phyloP scores from a whole-genome alignment of 2,888 invertebrate species.

The Pasiphila rectangulata region DNA sequence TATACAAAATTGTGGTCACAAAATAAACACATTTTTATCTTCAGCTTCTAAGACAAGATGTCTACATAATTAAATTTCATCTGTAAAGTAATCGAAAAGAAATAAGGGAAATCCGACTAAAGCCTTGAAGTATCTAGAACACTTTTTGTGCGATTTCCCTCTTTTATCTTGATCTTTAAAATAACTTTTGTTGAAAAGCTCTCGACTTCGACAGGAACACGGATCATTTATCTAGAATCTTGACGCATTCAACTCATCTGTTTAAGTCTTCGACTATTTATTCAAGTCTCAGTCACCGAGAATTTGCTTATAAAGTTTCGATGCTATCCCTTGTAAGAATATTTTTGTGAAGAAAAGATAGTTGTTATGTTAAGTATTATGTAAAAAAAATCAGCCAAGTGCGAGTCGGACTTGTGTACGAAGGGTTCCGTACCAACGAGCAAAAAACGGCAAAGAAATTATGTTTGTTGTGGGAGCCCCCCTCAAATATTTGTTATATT shows the following conservation, averaged over 20 bases:
- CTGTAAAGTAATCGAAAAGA: not conserved
- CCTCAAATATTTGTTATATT: too few species aligned
- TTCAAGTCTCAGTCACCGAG: not conserved
- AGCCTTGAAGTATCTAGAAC: conserved; percentile 12
- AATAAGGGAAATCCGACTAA: not conserved
- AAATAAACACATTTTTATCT: too few species aligned
- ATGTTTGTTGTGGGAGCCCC: too few species aligned
- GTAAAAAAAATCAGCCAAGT: not conserved
- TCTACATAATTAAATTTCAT: too few species aligned
- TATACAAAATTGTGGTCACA: too few species aligned
- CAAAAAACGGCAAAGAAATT: too few species aligned
- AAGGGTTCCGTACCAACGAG: too few species aligned
- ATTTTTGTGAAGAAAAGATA: too few species aligned
- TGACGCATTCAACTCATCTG: conserved; percentile 15
- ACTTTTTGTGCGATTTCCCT: conserved; percentile 22
- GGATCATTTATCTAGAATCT: conserved; percentile 23
- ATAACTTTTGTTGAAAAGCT: conserved; percentile 26
- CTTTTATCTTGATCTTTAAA: conserved; percentile 26
- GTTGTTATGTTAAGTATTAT: too few species aligned
- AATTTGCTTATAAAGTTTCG: not conserved
- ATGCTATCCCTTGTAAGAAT: not conserved
- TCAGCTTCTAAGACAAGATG: too few species aligned
- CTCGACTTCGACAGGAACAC: conserved; percentile 23
- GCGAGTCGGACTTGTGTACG: too few species aligned
- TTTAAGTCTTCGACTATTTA: not conserved